phyloP scores from a whole-genome alignment of 2,797 vertebrate genomes.

The Sus cebifrons region DNA sequence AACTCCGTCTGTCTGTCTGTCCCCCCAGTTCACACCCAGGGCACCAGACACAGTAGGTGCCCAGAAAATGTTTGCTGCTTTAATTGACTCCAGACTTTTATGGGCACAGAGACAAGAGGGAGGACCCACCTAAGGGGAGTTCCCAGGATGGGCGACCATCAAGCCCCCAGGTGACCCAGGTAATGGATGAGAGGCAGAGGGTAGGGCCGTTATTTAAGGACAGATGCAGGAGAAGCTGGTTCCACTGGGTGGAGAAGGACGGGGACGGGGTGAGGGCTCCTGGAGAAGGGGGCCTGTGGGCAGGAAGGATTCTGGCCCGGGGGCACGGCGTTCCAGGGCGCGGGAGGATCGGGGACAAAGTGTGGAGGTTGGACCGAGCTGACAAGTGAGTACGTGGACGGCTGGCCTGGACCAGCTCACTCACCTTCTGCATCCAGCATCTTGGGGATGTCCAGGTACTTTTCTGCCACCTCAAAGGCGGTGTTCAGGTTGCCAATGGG shows the following conservation, averaged over 20 bases:
- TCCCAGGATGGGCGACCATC: neutral
- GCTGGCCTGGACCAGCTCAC: fast-evolving
- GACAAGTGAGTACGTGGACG: fast-evolving
- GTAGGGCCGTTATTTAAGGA: neutral
- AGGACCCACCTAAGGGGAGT: neutral
- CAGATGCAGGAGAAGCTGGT: neutral
- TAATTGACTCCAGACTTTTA: neutral
- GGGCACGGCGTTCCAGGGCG: neutral
- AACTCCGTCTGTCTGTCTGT: neutral
- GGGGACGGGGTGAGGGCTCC: neutral
- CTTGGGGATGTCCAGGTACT: slow-evolving; percentile 96
- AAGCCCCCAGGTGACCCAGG: neutral
- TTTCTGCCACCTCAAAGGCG: slow-evolving; percentile 96
- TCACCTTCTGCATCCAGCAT: slow-evolving; percentile 97
- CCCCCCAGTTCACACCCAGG: neutral
- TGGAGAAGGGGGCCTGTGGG: neutral
- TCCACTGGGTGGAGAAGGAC: neutral
- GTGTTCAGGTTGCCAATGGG: slow-evolving; percentile 96
- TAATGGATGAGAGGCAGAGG: neutral
- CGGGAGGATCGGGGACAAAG: neutral
- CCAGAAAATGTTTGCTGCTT: slow-evolving; percentile 35
- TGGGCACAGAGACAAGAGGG: neutral
- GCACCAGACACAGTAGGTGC: neutral
- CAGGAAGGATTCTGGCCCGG: neutral
- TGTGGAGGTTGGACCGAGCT: neutral